Evolutionary conservation across 1,140 invertebrate genomes (phyloP).

Genomic region (Vanessa tameamea): DNA sequence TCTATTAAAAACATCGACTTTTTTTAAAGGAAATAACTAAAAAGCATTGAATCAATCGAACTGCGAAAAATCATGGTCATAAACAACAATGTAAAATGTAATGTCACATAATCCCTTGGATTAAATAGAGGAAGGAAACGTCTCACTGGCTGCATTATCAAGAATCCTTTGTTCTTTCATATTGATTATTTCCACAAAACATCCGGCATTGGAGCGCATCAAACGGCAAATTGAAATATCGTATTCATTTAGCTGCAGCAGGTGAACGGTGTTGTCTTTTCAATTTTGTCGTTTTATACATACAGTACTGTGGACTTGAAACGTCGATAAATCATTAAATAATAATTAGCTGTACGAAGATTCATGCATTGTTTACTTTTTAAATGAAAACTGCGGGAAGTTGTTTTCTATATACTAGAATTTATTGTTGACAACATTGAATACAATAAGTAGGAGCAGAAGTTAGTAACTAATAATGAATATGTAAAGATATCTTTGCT

Average conservation of each 20-base stretch:
- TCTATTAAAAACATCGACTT: background rate
- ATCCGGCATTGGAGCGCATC: conserved; percentile 24
- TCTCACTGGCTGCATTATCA: conserved; percentile 21
- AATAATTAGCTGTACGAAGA: too few relatives aligned
- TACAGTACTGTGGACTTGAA: background rate
- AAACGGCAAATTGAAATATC: conserved; percentile 21
- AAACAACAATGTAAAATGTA: conserved; percentile 9
- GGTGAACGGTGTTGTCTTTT: background rate
- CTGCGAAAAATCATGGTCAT: conserved; percentile 20
- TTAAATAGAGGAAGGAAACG: conserved; percentile 23
- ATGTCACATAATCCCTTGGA: background rate
- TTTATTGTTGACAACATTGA: too few relatives aligned
- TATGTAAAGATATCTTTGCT: too few relatives aligned
- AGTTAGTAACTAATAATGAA: too few relatives aligned
- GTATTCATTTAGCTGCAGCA: conserved; percentile 1
- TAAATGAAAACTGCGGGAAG: too few relatives aligned
- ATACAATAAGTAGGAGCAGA: too few relatives aligned
- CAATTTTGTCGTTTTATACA: background rate
- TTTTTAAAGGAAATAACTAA: background rate
- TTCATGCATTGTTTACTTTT: too few relatives aligned
- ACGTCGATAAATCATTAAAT: too few relatives aligned
- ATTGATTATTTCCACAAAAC: conserved; percentile 36
- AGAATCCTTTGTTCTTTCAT: conserved; percentile 38
- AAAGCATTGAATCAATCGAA: conserved; percentile 7
- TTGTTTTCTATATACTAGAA: too few relatives aligned